phyloP scores from a whole-genome alignment of 2,113 vertebrate genomes.

The Protobothrops mucrosquamatus region DNA sequence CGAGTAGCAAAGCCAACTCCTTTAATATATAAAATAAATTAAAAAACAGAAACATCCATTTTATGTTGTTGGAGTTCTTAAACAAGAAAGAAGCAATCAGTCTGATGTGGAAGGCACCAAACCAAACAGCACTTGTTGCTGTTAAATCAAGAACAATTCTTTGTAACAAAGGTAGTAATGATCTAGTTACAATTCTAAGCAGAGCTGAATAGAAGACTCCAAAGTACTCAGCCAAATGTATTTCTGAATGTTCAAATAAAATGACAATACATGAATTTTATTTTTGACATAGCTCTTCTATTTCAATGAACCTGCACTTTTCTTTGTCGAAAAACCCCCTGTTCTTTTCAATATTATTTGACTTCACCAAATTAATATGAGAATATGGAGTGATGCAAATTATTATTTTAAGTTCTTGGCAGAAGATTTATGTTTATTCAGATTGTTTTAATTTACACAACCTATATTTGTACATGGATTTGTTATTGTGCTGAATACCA shows the following conservation, averaged over 20 bases:
- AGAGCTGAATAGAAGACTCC: not conserved
- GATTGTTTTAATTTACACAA: not conserved
- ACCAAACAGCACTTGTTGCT: not conserved
- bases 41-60: not conserved
- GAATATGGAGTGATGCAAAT: not conserved
- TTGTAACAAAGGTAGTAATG: not conserved
- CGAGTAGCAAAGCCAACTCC: slow-evolving; percentile 89
- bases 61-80: not conserved
- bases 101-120: not conserved
- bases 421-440: not conserved
- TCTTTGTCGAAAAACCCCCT: not conserved
- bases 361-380: not conserved
- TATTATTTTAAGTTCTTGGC: not conserved
- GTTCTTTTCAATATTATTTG: not conserved
- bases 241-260: not conserved
- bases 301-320: not conserved
- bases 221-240: not conserved
- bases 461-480: not conserved
- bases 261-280: not conserved
- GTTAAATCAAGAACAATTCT: not conserved
- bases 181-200: not conserved
- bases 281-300: not conserved
- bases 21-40: slow-evolving; percentile 42
- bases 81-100: not conserved
- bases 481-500: not conserved